A percentile compares a stretch with the other conserved stretches of the same genome.
phyloP scores from a whole-genome alignment of 2,113 vertebrate species.

The Phylloscopus trochilus region DNA sequence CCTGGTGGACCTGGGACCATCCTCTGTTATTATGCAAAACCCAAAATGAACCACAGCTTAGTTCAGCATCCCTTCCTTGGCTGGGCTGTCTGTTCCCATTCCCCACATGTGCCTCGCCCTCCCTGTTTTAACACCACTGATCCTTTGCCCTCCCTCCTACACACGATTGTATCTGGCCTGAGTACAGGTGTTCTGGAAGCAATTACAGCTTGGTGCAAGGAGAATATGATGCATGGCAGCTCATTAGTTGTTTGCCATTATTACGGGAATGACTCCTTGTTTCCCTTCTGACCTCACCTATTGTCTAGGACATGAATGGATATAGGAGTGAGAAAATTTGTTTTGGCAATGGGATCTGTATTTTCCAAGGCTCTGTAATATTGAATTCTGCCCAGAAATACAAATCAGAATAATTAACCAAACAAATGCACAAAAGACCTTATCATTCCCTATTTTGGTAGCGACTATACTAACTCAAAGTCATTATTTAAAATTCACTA shows the following conservation, averaged over 20 bases:
- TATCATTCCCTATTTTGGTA: slow-evolving; percentile 33
- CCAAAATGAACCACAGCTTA: neutral
- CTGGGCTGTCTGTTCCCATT: neutral
- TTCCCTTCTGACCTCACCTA: slow-evolving; percentile 58
- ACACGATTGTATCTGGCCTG: neutral
- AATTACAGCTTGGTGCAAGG: neutral
- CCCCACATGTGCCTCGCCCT: neutral
- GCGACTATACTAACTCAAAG: neutral
- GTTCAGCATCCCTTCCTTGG: neutral
- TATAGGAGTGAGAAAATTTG: slow-evolving; percentile 36
- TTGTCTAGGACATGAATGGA: slow-evolving; percentile 51
- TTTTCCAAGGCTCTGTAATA: neutral
- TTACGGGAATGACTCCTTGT: slow-evolving; percentile 40
- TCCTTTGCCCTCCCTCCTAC: neutral
- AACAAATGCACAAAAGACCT: slow-evolving; percentile 17
- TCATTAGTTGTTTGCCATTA: neutral
- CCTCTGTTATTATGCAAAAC: neutral
- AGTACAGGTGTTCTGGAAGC: slow-evolving; percentile 48
- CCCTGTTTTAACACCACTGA: neutral
- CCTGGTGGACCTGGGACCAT: neutral
- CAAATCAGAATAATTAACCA: slow-evolving; percentile 43
- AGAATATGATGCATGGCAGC: neutral
- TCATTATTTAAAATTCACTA: slow-evolving; percentile 50
- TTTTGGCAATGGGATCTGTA: slow-evolving; percentile 34
- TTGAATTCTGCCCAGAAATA: slow-evolving; percentile 17